These are phyloP conservation scores for Phasianus colchicus DNA, from an alignment of 2,113 vertebrate species.

Conservation along the genomic window DNA sequence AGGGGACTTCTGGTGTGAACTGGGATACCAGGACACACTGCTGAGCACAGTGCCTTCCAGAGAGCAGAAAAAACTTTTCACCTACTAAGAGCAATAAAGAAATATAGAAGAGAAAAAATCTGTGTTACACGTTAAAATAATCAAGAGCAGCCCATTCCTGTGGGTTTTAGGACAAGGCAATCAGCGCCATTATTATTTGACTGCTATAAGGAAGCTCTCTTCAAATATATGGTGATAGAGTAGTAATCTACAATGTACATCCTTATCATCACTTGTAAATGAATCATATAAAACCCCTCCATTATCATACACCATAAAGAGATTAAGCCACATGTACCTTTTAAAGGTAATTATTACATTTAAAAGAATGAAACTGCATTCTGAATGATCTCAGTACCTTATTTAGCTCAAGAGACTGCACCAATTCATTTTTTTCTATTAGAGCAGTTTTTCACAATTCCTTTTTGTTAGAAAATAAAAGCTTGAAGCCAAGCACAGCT, in stretches of 20 bases:
- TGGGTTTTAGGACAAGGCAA: background rate
- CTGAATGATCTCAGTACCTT: conserved; percentile 24
- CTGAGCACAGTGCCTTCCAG: background rate
- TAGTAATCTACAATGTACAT: conserved; percentile 26
- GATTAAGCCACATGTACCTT: conserved; percentile 17
- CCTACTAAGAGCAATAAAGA: background rate
- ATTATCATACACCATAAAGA: conserved; percentile 30
- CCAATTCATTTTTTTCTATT: conserved; percentile 20
- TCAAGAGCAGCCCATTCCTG: background rate
- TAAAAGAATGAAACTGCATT: conserved; percentile 30
- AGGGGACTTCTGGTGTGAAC: background rate
- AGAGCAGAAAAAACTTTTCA: background rate
- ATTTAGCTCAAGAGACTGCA: background rate
- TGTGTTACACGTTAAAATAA: background rate
- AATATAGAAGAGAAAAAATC: background rate
- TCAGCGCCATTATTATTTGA: conserved; percentile 25
- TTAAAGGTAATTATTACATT: conserved; percentile 38
- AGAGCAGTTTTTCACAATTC: conserved; percentile 29
- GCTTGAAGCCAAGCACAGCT: conserved; percentile 30
- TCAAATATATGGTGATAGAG: conserved; percentile 21
- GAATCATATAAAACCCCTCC: conserved; percentile 45
- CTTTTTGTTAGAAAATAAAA: conserved; percentile 57
- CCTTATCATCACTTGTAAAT: conserved; percentile 16
- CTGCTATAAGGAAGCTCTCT: conserved; percentile 18
- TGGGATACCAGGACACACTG: background rate